Evolutionary conservation across 2,113 vertebrate species (phyloP).

Genomic region (Microtus montanus): DNA sequence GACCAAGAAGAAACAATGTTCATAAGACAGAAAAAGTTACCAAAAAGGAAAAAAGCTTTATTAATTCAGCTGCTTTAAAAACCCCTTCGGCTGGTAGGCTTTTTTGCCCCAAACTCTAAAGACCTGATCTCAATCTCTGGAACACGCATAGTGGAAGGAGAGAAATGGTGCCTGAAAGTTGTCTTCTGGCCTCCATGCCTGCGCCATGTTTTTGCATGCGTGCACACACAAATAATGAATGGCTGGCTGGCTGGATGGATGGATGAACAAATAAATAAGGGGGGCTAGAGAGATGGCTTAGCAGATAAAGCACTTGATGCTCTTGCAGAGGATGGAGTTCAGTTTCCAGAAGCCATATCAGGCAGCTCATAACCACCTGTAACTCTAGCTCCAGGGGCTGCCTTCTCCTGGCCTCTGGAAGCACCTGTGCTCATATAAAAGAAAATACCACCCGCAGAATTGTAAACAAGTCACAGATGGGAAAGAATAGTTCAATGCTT

Average conservation of each 20-base stretch:
- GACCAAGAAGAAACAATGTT: slow-evolving; percentile 21
- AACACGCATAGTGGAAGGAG: neutral
- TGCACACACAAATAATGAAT: no score
- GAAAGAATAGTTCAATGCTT: neutral
- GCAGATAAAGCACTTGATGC: no score
- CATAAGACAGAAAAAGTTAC: slow-evolving; percentile 31
- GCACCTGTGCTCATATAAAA: neutral
- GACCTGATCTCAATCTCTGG: neutral
- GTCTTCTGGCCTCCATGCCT: neutral
- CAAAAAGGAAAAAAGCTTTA: slow-evolving; percentile 36
- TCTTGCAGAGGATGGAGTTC: neutral
- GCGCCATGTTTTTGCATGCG: no score
- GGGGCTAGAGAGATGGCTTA: neutral
- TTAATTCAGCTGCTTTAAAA: slow-evolving; percentile 35
- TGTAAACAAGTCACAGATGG: neutral
- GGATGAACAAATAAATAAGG: no score
- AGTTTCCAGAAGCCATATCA: neutral
- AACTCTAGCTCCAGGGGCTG: neutral
- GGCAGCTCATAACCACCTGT: neutral
- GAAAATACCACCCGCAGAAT: neutral
- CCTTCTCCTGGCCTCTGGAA: no score
- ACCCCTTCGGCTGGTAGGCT: no score
- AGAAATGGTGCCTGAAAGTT: neutral
- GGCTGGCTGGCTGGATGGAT: no score
- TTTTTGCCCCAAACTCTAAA: no score